A percentile compares a stretch with the other conserved stretches of the same genome.
Evolutionary conservation across 2,797 vertebrate genomes (phyloP).

Genomic region (Alcedo quadribrachys): DNA sequence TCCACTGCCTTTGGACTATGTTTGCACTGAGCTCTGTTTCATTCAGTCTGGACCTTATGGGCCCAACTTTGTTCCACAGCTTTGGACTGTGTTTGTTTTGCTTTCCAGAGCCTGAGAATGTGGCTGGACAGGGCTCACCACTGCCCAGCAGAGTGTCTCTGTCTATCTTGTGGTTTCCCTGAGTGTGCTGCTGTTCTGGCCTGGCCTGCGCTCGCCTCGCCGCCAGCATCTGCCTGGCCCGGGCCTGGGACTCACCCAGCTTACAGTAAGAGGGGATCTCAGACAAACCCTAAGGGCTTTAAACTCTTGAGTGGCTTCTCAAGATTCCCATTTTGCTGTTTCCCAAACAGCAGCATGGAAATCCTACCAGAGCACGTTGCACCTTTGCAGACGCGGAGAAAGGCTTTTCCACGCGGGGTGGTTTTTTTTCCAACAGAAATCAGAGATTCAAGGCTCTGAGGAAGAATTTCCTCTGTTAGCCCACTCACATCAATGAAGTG

Average conservation of each 20-base stretch:
- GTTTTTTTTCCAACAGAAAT: background rate
- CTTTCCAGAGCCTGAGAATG: constrained; percentile 62
- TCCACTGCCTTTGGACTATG: constrained; percentile 63
- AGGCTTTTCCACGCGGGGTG: background rate
- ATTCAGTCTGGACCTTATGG: constrained; percentile 50
- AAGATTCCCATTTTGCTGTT: background rate
- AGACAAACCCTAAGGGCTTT: background rate
- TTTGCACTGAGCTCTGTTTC: constrained; percentile 68
- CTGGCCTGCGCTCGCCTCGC: background rate
- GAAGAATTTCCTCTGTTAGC: background rate
- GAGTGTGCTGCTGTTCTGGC: background rate
- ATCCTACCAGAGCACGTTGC: background rate
- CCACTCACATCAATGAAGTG: background rate
- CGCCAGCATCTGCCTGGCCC: background rate
- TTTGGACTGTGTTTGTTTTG: constrained; percentile 67
- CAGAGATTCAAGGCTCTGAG: background rate
- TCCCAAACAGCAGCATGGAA: background rate
- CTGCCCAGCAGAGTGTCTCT: background rate
- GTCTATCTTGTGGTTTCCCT: background rate
- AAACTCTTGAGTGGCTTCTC: background rate
- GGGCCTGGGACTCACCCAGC: background rate
- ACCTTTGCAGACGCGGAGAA: background rate
- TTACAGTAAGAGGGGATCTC: background rate
- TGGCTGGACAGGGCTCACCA: background rate
- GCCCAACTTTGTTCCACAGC: constrained; percentile 54